Conservation (phyloP, 2,113 vertebrate species). For the Bambusicola thoracicus region DNA sequence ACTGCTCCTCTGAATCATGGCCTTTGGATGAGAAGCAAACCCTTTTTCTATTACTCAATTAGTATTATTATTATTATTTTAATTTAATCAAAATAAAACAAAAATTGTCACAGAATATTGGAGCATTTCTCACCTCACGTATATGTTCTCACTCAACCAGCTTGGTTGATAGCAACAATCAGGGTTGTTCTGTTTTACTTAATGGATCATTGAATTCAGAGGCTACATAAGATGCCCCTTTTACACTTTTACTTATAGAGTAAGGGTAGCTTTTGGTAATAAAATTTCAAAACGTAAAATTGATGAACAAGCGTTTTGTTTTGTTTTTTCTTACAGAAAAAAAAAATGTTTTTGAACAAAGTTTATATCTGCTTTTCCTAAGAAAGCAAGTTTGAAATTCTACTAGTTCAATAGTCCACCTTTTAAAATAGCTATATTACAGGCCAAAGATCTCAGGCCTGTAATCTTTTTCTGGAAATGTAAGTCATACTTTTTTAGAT, state of each 20-base stretch:
- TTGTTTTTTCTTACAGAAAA: too few relatives aligned
- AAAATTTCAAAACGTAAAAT: conserved; percentile 25
- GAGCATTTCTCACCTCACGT: neutral
- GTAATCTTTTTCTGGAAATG: neutral
- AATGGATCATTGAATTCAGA: conserved; percentile 3
- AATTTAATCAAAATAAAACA: neutral
- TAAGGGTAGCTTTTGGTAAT: neutral
- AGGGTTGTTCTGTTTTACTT: neutral
- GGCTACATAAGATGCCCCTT: neutral
- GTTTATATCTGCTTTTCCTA: neutral
- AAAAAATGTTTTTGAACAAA: conserved; percentile 11
- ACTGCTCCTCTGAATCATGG: neutral
- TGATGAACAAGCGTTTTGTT: neutral
- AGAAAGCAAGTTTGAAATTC: neutral
- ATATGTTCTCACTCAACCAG: neutral
- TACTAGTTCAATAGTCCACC: neutral
- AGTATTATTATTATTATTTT: neutral
- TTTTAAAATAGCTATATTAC: neutral
- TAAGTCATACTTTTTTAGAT: neutral
- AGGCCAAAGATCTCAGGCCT: neutral
- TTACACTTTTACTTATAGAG: neutral
- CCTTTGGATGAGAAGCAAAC: neutral
- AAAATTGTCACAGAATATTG: neutral
- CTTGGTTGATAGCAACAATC: neutral
- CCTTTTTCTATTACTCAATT: neutral